These are phyloP conservation scores for Dryobotodes eremita DNA, from an alignment of 2,888 invertebrate species.

Conservation along the genomic window DNA sequence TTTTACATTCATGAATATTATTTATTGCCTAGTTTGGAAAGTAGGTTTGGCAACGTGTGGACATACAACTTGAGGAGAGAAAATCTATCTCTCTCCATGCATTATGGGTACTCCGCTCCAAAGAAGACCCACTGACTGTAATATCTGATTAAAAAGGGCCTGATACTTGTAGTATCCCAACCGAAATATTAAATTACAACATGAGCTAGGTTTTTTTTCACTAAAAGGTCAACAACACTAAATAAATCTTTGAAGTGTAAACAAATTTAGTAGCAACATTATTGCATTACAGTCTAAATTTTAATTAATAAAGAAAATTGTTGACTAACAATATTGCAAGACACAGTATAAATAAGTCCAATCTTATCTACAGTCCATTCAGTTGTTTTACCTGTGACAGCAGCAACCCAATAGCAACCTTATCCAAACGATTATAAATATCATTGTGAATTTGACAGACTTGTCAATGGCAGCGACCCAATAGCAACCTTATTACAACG, in stretches of 20 bases:
- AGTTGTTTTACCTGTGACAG: no score
- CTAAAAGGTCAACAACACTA: neutral
- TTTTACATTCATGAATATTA: neutral
- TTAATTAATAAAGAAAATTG: constrained; percentile 16
- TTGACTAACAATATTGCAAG: constrained; percentile 18
- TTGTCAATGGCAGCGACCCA: no score
- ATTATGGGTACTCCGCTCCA: no score
- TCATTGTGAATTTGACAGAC: no score
- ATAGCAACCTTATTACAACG: no score
- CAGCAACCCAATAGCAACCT: no score
- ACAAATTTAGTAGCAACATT: constrained; percentile 10
- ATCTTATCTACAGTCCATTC: neutral
- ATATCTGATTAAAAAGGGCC: neutral
- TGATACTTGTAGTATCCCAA: neutral
- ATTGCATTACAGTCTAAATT: constrained; percentile 6
- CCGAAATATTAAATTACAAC: neutral
- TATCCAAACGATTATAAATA: no score
- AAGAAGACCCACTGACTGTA: no score
- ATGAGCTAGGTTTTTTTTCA: neutral
- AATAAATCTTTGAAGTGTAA: constrained; percentile 9
- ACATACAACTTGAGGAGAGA: neutral
- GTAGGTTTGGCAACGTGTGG: neutral
- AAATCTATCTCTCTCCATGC: neutral
- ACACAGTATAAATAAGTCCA: constrained; percentile 22
- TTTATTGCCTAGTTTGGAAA: neutral